These are phyloP conservation scores for Bubo scandiacus DNA, from an alignment of 2,113 vertebrate species.

Conservation along the genomic window DNA sequence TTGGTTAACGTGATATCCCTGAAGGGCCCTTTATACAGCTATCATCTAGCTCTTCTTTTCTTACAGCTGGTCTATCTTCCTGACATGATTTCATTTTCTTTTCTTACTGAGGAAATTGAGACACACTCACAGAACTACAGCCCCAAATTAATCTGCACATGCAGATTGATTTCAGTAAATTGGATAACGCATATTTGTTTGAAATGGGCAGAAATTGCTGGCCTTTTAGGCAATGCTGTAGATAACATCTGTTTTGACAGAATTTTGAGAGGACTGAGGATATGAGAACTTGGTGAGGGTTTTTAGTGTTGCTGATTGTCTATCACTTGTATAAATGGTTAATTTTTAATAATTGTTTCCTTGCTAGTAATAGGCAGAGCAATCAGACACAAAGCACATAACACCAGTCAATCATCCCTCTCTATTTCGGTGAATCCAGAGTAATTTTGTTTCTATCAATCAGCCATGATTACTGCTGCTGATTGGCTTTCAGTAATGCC, in stretches of 20 bases:
- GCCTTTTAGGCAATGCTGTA: neutral
- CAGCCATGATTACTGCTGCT: neutral
- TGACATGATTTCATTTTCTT: constrained; percentile 4
- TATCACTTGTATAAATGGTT: neutral
- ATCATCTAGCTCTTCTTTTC: neutral
- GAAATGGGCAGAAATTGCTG: neutral
- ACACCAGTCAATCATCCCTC: neutral
- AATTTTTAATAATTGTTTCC: neutral
- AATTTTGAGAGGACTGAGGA: neutral
- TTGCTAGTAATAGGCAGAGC: neutral
- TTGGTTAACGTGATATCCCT: neutral
- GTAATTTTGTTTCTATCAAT: neutral
- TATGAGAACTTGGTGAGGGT: neutral
- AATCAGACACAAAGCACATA: neutral
- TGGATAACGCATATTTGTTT: neutral
- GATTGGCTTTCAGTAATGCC: neutral
- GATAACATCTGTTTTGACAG: neutral
- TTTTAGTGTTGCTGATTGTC: neutral
- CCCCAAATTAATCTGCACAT: constrained; percentile 6
- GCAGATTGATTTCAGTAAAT: constrained; percentile 28
- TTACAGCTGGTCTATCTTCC: neutral
- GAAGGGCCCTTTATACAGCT: neutral
- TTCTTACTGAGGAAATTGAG: constrained; percentile 8
- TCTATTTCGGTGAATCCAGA: neutral
- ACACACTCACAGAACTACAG: neutral